Evolutionary conservation across 2,797 vertebrate species (phyloP), one percentile per base, ranked within the genome.

Genomic region (Otolemur crassicaudatus): DNA sequence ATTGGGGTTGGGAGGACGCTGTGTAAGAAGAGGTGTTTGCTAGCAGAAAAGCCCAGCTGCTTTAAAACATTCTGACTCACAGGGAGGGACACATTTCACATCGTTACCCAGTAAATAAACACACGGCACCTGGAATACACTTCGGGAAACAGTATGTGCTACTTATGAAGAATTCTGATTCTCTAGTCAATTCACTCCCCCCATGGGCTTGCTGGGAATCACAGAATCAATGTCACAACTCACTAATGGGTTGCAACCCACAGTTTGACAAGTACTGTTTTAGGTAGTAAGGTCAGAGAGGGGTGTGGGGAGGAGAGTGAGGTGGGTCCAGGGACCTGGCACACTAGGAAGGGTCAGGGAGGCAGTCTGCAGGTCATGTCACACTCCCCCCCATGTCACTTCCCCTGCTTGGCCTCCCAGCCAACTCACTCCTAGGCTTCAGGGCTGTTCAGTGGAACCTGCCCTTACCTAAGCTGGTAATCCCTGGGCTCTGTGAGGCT

Each of bases 51-150:
- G 20, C 43, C 40, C 58, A 79, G 13, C 11, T 69, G 31, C n/a
- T 93, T 91, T 73, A 69, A 85, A 92, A 85, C 29, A 25, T 88
- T 70, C 13, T 49, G 56, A 43, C 29, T 19, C 19, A 56, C 3
- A 49, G 56, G 53, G 79, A 76, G 37, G 19, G 65, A 76, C 29
- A 9, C 12, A 67, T 72, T 73, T 94, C 25, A 56, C 3, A 60
- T 61, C 34, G 29, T 69, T 25, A 49, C 7, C 72, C 58, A 37
- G n/a, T 7, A 53, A 89, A 58, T 53, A 86, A 80, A 69, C 49
- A 69, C 13, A n/a, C 0, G 4, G 43, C 40, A 31, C 27, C 31
- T 40, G 46, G n/a, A 77, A 65, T 46, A 49, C n/a, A 87, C 16
- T 37, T 37, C 37, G 43, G 31, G 40, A 76, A 85, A 87, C 2